Percentiles rank a stretch among this genome's conserved stretches.
phyloP scores from a whole-genome alignment of 2,888 invertebrate genomes.

The Dendrolimus pini region DNA sequence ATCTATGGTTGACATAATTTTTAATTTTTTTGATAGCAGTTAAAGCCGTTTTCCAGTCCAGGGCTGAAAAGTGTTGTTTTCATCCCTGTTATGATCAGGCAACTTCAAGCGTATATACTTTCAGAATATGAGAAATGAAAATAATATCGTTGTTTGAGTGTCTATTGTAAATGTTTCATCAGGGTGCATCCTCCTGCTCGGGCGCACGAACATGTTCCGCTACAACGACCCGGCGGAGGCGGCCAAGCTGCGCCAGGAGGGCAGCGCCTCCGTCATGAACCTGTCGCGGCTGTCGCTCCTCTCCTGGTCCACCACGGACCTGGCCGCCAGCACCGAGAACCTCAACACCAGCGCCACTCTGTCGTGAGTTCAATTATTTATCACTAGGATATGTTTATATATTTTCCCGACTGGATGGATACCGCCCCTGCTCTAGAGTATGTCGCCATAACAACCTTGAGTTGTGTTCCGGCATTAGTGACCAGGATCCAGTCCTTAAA shows the following conservation, averaged over 20 bases:
- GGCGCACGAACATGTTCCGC: constrained; percentile 88
- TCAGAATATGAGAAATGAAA: no score
- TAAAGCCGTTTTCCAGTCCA: no score
- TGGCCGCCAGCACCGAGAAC: constrained; percentile 84
- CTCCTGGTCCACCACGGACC: constrained; percentile 88
- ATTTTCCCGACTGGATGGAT: neutral
- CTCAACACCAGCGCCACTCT: constrained; percentile 55
- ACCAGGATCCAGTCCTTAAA: neutral
- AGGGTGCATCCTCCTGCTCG: constrained; percentile 87
- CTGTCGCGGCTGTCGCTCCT: constrained; percentile 88
- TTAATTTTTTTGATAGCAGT: no score
- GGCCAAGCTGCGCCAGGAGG: constrained; percentile 87
- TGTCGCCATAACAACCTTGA: neutral
- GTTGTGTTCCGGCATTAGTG: neutral
- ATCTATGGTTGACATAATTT: no score
- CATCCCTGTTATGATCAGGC: no score
- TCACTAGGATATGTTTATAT: no score
- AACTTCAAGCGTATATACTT: no score
- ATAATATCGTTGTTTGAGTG: no score
- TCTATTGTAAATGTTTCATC: constrained; percentile 3
- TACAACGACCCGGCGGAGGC: constrained; percentile 94
- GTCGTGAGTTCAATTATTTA: constrained; percentile 38
- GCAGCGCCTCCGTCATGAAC: constrained; percentile 82
- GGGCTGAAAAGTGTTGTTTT: no score
- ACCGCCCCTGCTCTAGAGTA: neutral